Evolutionary conservation across 2,888 invertebrate genomes (phyloP).

Genomic region (Seladonia tumulorum): DNA sequence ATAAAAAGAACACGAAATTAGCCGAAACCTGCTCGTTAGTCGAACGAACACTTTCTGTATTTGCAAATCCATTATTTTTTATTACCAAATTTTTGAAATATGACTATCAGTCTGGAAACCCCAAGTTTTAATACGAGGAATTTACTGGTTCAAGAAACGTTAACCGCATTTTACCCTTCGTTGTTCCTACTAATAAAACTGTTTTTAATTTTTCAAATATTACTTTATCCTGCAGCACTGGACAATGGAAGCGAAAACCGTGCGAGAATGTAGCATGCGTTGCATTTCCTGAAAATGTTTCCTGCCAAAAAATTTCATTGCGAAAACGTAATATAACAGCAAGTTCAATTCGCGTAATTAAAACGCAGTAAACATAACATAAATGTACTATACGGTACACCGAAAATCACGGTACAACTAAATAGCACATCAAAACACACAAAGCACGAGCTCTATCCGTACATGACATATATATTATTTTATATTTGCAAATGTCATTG

Average conservation of each 20-base stretch:
- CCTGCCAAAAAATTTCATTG: neutral
- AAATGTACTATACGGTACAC: neutral
- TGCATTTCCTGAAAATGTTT: neutral
- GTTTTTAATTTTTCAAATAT: too few species aligned
- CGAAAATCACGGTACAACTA: neutral
- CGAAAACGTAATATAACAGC: neutral
- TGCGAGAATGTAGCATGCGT: neutral
- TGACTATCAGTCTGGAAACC: too few species aligned
- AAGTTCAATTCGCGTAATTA: neutral
- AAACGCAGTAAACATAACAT: neutral
- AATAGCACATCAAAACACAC: neutral
- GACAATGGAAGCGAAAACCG: neutral
- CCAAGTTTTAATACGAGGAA: too few species aligned
- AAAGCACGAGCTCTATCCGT: neutral
- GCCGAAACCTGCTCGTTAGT: neutral
- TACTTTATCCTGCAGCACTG: too few species aligned
- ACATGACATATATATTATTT: neutral
- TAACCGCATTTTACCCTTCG: too few species aligned
- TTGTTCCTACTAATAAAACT: too few species aligned
- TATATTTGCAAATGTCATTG: neutral
- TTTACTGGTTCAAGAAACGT: too few species aligned
- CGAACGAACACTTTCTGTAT: too few species aligned
- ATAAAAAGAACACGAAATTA: neutral
- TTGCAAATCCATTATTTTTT: too few species aligned
- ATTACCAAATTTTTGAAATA: too few species aligned